Conservation (phyloP, 2,888 invertebrate genomes). For the Morpho helenor region DNA sequence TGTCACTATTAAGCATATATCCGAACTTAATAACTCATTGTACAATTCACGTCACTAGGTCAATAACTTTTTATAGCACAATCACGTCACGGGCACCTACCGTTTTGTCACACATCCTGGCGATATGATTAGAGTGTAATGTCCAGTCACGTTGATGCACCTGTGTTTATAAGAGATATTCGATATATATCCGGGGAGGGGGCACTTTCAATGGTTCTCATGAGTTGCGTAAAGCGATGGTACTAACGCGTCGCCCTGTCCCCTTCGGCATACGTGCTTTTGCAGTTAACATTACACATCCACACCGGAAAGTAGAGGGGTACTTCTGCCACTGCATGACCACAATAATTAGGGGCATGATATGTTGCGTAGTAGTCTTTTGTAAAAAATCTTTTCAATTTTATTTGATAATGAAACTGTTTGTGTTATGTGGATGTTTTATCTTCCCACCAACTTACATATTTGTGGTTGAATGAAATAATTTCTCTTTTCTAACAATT, state of each 20-base stretch:
- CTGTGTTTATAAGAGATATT: conserved; percentile 74
- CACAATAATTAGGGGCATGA: background rate
- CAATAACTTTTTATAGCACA: conserved; percentile 1
- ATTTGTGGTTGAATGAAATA: too few relatives aligned
- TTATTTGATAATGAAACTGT: too few relatives aligned
- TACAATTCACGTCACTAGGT: conserved; percentile 1
- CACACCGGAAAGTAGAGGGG: conserved; percentile 1
- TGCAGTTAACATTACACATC: conserved; percentile 17
- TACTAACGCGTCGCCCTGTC: conserved; percentile 58
- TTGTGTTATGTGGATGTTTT: too few relatives aligned
- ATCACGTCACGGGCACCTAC: conserved; percentile 52
- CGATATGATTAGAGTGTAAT: conserved; percentile 59
- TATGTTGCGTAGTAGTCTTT: too few relatives aligned
- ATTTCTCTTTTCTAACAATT: too few relatives aligned
- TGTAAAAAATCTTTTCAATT: too few relatives aligned
- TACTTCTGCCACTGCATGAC: background rate
- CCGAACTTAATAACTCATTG: too few relatives aligned
- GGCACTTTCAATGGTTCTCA: conserved; percentile 76
- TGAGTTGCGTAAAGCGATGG: conserved; percentile 65
- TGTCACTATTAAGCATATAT: too few relatives aligned
- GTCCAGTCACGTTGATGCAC: conserved; percentile 65
- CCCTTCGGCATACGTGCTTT: conserved; percentile 30
- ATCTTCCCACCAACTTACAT: too few relatives aligned
- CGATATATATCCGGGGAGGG: conserved; percentile 71
- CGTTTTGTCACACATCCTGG: conserved; percentile 72